Conservation (phyloP, 2,113 vertebrate genomes). For the Drymodes brunneopygia region DNA sequence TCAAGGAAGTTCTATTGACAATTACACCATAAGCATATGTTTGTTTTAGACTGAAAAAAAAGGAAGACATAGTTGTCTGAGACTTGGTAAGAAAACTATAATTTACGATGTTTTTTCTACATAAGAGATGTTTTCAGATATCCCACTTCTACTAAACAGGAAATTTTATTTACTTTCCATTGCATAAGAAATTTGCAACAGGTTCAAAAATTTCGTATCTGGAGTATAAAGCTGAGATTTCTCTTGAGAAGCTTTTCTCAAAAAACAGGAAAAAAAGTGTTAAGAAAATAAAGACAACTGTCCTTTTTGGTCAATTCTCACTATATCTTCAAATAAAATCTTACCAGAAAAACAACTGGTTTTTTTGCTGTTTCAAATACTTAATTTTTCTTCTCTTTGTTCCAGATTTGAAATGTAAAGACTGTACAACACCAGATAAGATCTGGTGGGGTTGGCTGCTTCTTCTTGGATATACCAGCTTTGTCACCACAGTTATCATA, state of each 20-base stretch:
- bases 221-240: neutral
- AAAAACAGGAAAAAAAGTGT: neutral
- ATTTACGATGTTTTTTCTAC: neutral
- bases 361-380: neutral
- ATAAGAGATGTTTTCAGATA: neutral
- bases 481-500: neutral
- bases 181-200: neutral
- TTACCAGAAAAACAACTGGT: neutral
- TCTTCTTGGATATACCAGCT: neutral
- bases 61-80: neutral
- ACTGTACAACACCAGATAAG: neutral
- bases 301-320: neutral
- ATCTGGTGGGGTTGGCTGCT: neutral
- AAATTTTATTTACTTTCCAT: neutral
- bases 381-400: neutral
- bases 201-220: neutral
- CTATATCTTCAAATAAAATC: neutral
- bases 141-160: neutral
- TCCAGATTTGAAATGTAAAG: neutral
- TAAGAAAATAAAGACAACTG: neutral
- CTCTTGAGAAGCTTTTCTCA: neutral
- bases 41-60: neutral
- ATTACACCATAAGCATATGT: neutral
- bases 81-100: neutral
- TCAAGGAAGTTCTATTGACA: neutral